phyloP scores from a whole-genome alignment of 2,113 vertebrate species.

The Campylorhamphus procurvoides region DNA sequence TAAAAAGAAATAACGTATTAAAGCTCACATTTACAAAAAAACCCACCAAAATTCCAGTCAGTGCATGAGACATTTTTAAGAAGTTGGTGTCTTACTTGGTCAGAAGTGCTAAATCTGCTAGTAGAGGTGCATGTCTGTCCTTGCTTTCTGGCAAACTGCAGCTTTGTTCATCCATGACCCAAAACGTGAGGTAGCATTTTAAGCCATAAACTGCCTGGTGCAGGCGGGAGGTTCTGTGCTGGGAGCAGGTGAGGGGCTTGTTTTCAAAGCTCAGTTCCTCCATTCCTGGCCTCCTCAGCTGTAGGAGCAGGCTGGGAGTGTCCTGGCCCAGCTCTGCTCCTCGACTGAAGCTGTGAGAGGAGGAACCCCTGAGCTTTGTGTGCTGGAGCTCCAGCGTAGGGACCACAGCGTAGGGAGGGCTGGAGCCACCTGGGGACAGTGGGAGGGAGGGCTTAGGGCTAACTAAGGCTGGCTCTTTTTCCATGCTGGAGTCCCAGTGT shows the following conservation, averaged over 20 bases:
- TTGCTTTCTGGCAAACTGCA: slow-evolving; percentile 78
- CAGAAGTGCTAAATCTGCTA: slow-evolving; percentile 79
- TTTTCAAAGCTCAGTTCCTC: neutral
- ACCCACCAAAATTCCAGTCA: slow-evolving; percentile 60
- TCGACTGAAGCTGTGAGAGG: neutral
- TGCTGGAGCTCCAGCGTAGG: neutral
- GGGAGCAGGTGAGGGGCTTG: neutral
- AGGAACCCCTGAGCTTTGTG: neutral
- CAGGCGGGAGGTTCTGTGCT: slow-evolving; percentile 5
- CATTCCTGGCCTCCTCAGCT: neutral
- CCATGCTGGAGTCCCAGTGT: neutral
- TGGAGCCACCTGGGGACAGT: neutral
- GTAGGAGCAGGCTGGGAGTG: neutral
- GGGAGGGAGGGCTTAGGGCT: neutral
- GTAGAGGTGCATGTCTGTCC: slow-evolving; percentile 82
- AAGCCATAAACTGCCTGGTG: slow-evolving; percentile 78
- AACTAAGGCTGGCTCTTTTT: neutral
- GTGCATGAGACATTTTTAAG: slow-evolving; percentile 81
- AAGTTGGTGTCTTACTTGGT: slow-evolving; percentile 81
- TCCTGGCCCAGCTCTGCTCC: neutral
- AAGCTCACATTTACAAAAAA: slow-evolving; percentile 62
- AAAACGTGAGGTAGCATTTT: slow-evolving; percentile 77
- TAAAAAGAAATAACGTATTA: slow-evolving; percentile 93
- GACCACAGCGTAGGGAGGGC: neutral
- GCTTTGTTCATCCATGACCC: slow-evolving; percentile 74